Evolutionary conservation across 1,140 invertebrate species (phyloP), one percentile per base, ranked within the genome.

Genomic region (Pentalonia nigronervosa): DNA sequence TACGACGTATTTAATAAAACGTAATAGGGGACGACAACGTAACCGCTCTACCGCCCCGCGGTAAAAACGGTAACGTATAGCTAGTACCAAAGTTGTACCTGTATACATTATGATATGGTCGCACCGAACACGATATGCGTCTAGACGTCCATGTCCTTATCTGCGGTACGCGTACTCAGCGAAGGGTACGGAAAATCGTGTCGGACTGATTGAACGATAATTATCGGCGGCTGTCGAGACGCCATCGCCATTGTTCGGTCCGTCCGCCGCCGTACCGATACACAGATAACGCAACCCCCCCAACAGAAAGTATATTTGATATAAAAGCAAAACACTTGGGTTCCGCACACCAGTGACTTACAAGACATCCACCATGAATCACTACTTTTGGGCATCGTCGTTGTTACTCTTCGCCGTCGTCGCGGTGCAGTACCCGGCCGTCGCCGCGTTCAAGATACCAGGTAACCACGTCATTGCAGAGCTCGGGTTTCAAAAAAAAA

Each of bases 401-500:
- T 81, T 92, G 41, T 30, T 92, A 9, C 14, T 83, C 17, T 36
- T 50, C 30, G 41, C 76, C 21, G 76, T 53, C 30, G 17, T 41
- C 41, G 41, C 41, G 41, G 41, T 92, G 2, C 30, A 50, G 11
- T 1, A 67, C 4, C 56, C 76, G 47, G 34, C 48, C 20, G 48
- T 30, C 7, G 34, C 81, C 7, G 34, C 91, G 23, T 93, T 93
- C 81, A 93, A 93, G 45, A 93, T 93, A 84, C 91, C 91, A 93
- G 91, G 91, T 93, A 56, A 50, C 48, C 14, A 7, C 9, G 7
- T 47, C 0, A 7, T 41, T 41, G 41, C 41, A 41, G 41, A 4
- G 41, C 41, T 41, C 41, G 41, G 41, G 41, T 41, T 41, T 4
- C 41, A 41, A 41, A 41, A 41, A 41, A 41, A 41, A 41, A 2